Base-by-base conservation (phyloP, 2,113 vertebrate genomes). In the Neolamprologus cancellatus region DNA sequence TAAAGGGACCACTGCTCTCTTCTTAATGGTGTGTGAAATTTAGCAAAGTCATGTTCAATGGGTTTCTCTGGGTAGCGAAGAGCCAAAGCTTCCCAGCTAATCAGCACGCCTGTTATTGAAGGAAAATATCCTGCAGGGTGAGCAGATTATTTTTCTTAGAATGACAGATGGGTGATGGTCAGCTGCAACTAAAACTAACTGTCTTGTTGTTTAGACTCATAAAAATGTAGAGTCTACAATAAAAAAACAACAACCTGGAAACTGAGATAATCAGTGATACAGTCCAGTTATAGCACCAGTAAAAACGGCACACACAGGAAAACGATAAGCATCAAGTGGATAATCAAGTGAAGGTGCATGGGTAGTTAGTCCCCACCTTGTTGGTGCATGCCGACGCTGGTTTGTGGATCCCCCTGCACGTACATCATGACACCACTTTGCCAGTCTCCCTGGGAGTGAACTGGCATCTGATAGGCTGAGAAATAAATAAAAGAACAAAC, bases 371-470 rank as follows among this genome's bases (percentile, higher is more conserved):
- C 7, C 88, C 2, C 59, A 96, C 96, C 95, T 25, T 95, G 94
- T 83, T 93, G 92, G 8, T 90, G 90, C 36, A 91, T 39, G 83
- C 71, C 39, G 2, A 74, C 14, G 84, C 86, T 78, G 69, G 23
- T 74, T 36, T 95, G 95, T 4, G 83, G 54, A 3, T 95, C 95
- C 3, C 78, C 89, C 84, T 94, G 94, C 79, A 88, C 48, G 90
- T 96, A 96, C 84, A 92, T 88, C 94, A 94, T 93, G 79, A 84
- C 89, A 1, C 94, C 90, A 15, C 92, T 92, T 11, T 93, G 93
- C 95, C 96, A 96, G 50, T 95, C 94, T 53, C 82, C 93, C 79
- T 96, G 94, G 28, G 94, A 83, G 17, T 86, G 94, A 66, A 25
- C 92, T 1, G 91, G 69, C 87, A 94, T 90, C 90, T 93, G 92